Evolutionary conservation across 2,888 invertebrate genomes (phyloP).

Genomic region (Ochlodes sylvanus): DNA sequence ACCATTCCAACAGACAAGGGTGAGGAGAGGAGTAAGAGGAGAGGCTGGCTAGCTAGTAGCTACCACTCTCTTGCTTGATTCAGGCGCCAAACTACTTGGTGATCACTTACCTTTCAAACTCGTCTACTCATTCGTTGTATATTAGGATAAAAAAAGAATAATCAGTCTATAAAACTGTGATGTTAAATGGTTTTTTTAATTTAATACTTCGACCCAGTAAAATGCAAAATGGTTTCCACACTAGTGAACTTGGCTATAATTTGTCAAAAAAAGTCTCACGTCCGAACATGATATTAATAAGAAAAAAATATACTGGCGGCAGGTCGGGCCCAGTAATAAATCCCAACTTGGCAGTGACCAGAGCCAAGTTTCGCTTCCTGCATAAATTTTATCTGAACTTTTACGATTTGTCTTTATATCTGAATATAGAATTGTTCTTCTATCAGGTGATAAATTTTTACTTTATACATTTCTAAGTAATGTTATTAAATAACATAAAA

Average conservation of each 20-base stretch:
- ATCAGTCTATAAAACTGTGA: too few relatives aligned
- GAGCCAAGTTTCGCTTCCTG: constrained; percentile 33
- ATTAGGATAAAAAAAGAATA: too few relatives aligned
- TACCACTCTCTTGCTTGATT: too few relatives aligned
- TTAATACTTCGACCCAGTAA: neutral
- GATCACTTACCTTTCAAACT: too few relatives aligned
- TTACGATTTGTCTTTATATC: constrained; percentile 30
- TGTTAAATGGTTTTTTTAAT: neutral
- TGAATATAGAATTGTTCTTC: constrained; percentile 25
- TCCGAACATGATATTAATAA: constrained; percentile 29
- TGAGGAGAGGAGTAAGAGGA: too few relatives aligned
- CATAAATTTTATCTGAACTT: constrained; percentile 29
- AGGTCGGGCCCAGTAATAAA: constrained; percentile 31
- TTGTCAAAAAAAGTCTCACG: constrained; percentile 15
- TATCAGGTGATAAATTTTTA: constrained; percentile 5
- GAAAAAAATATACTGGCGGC: constrained; percentile 31
- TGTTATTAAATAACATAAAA: too few relatives aligned
- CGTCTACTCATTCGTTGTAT: too few relatives aligned
- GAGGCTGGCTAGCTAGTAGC: too few relatives aligned
- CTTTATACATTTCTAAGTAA: too few relatives aligned
- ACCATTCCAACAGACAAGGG: too few relatives aligned
- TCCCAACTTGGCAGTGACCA: constrained; percentile 33
- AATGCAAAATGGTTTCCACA: neutral
- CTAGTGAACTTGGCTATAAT: constrained; percentile 13
- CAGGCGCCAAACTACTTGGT: too few relatives aligned